Percentiles rank a stretch among this genome's conserved stretches.
Conservation (phyloP, 2,113 vertebrate species). For the Aplodontia rufa region DNA sequence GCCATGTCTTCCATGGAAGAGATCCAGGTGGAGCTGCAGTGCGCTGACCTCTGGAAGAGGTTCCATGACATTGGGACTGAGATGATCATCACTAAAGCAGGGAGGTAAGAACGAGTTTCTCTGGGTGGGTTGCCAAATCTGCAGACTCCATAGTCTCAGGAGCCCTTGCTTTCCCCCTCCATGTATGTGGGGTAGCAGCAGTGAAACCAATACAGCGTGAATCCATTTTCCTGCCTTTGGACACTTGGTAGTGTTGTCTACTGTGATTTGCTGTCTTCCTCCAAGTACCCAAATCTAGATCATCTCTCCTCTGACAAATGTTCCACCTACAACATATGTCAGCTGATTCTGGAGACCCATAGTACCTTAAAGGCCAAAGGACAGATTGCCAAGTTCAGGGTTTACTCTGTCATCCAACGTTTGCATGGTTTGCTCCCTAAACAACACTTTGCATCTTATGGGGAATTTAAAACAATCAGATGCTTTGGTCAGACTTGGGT, state of each 20-base stretch:
- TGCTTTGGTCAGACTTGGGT: not conserved
- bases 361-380: not conserved
- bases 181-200: not conserved
- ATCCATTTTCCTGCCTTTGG: not conserved
- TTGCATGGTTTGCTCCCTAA: not conserved
- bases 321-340: not conserved
- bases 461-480: not conserved
- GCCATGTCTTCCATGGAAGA: slow-evolving; percentile 96
- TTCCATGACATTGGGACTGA: slow-evolving; percentile 99
- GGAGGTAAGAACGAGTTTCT: slow-evolving; percentile 88
- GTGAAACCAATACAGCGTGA: not conserved
- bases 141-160: not conserved
- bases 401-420: not conserved
- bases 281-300: not conserved
- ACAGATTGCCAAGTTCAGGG: not conserved
- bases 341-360: not conserved
- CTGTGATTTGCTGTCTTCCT: not conserved
- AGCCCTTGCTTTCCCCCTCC: not conserved
- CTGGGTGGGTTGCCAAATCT: not conserved
- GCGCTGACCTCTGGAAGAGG: slow-evolving; percentile 98
- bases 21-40: slow-evolving; percentile 98
- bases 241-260: not conserved
- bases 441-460: not conserved
- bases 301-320: not conserved
- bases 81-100: slow-evolving; percentile 99